Conservation (phyloP, 2,888 invertebrate species). For the Molorchus minor region DNA sequence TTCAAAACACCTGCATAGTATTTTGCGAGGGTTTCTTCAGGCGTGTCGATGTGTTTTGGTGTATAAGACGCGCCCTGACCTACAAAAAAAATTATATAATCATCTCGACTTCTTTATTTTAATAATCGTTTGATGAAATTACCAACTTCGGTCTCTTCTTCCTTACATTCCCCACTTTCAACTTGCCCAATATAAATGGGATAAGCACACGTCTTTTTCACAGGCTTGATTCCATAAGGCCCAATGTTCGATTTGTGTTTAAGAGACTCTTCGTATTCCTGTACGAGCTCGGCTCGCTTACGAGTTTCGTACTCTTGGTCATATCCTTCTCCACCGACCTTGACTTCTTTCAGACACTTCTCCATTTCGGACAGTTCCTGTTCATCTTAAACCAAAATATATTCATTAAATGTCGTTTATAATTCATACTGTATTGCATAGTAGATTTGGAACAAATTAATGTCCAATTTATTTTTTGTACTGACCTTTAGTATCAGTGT, state of each 20-base stretch:
- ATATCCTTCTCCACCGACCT: constrained; percentile 40
- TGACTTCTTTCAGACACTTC: constrained; percentile 53
- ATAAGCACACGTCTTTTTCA: constrained; percentile 55
- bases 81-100: constrained; percentile 22
- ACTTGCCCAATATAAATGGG: constrained; percentile 53
- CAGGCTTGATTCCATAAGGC: constrained; percentile 57
- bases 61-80: constrained; percentile 47
- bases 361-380: constrained; percentile 53
- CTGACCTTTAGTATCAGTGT: constrained; percentile 38
- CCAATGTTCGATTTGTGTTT: constrained; percentile 51
- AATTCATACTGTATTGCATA: no score
- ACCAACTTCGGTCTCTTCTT: constrained; percentile 40
- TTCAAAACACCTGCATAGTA: constrained; percentile 57
- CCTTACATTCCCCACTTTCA: constrained; percentile 51
- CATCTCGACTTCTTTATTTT: no score
- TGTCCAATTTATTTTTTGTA: no score
- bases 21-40: constrained; percentile 58
- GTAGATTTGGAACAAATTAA: no score
- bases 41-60: constrained; percentile 59
- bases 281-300: constrained; percentile 48
- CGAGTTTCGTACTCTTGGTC: constrained; percentile 46
- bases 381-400: constrained; percentile 34
- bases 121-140: no score
- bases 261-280: constrained; percentile 56
- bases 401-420: no score